Base-by-base conservation (phyloP, 2,888 invertebrate species). In the Agrotis exclamationis region DNA sequence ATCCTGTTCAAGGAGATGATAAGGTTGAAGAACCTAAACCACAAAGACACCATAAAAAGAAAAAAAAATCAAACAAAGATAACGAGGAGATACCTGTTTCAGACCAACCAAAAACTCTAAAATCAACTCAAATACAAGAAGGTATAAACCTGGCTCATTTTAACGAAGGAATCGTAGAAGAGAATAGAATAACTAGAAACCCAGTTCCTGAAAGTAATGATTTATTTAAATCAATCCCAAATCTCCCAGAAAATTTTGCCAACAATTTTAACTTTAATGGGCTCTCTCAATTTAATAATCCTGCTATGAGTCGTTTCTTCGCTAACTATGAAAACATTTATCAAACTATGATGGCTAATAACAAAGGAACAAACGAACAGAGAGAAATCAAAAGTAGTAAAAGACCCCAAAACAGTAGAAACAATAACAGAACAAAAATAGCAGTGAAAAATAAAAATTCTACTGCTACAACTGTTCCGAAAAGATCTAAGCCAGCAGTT, bases 171-270 rank as follows among this genome's bases (percentile, higher is more conserved):
- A 64, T 58, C 3, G 57, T 51, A 28, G 79, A 85, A 65, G 79
- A 85, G 22, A 73, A 80, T 18, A 76, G 84, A 65, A 28, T 69
- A 14, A 64, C 80, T 7, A 82, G 84, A 63, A 80, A 84, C 51
- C 65, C 70, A 44, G 70, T 75, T 64, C 7, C 67, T 20, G 74
- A 87, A 39, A 9, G 39, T n/a, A 74, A 50, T 28, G 69, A 84
- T 58, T 56, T 80, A 6, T 20, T 62, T 13, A 83, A 83, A 65
- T 33, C 66, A 22, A 16, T 72, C 16, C 74, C 82, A 44, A 79
- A 63, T 14, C 59, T 76, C 4, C 79, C 85, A 20, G 81, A 80
- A 72, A 76, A 82, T 51, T 64, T 79, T 47, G 74, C 76, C 1
- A 71, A 70, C 1, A 73, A 63, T 57, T 75, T 81, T 13, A 62